Evolutionary conservation across 2,113 vertebrate species (phyloP).

Genomic region (Sebastes fasciatus): DNA sequence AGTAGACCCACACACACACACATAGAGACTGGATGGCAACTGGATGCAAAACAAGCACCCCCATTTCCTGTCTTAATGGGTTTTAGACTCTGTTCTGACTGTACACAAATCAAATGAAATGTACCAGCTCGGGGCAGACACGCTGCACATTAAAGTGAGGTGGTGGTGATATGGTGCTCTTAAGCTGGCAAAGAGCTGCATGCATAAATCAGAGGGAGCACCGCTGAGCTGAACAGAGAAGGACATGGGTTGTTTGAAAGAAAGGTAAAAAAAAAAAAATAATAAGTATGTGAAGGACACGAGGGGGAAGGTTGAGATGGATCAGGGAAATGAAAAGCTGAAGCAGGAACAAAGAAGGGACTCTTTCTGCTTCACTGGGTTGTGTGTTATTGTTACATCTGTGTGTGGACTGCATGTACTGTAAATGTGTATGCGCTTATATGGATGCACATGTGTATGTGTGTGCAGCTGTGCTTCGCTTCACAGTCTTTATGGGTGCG

Average conservation of each 20-base stretch:
- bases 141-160: slow-evolving; percentile 47
- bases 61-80: slow-evolving; percentile 45
- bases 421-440: not conserved
- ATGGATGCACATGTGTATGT: not conserved
- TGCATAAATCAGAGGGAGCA: slow-evolving; percentile 53
- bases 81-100: slow-evolving; percentile 45
- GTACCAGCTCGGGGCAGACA: slow-evolving; percentile 35
- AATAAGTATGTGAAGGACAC: not conserved
- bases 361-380: slow-evolving; percentile 17
- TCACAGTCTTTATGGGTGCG: slow-evolving; percentile 30
- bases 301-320: slow-evolving; percentile 7
- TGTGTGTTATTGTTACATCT: slow-evolving; percentile 41
- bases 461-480: slow-evolving; percentile 36
- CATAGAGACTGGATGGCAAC: not conserved
- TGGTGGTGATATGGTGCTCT: slow-evolving; percentile 50
- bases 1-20: not conserved
- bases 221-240: slow-evolving; percentile 25
- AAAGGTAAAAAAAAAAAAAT: not conserved
- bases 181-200: slow-evolving; percentile 40
- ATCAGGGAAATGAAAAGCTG: not conserved
- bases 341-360: slow-evolving; percentile 1
- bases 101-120: slow-evolving; percentile 59
- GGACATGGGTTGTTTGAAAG: slow-evolving; percentile 16
- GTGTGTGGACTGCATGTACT: not conserved
- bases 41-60: slow-evolving; percentile 26